Base-by-base conservation (phyloP, 2,797 vertebrate species). In the Hephaestus fuliginosus region DNA sequence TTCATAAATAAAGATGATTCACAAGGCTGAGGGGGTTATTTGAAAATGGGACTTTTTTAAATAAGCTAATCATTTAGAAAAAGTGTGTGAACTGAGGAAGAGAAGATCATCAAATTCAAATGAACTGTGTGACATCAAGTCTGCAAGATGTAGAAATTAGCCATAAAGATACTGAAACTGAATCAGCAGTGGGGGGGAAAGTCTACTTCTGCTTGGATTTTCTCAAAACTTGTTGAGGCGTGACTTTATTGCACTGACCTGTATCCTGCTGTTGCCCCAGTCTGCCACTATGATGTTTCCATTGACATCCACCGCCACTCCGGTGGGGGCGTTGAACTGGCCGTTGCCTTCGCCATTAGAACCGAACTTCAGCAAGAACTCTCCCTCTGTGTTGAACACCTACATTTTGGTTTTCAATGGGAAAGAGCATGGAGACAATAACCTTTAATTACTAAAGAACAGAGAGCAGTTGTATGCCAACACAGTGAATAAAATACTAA, bases 201-300 rank as follows among this genome's bases (percentile, higher is more conserved):
- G 6, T 20, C 10, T 36, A 7, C 20, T 5, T 55, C 36, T 14
- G 4, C 4, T 20, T 46, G 4, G 18, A 10, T 57, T 55, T 28
- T 33, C 10, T 41, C 33, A 20, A 4, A 7, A 22, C 12, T 25
- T 30, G 13, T 44, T 65, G 6, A 52, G 4, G n/a, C 5, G 1
- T 51, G 43, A 11, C 6, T 13, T 60, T 3, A 3, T 8, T 39
- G 12, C 7, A 51, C 86, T 56, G 90, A 98, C 98, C 97, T 99
- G 98, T 95, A 99, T 99, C 82, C 98, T 94, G 93, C 98, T 99
- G 95, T 99, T 99, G 69, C 98, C 98, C 98, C 98, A 99, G 55
- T 99, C 98, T 0, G 98, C 98, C 70, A 99, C 98, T 0, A 99
- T 98, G 91, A 99, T 99, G 95, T 99, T 99, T 48, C 97, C 98